phyloP scores from a whole-genome alignment of 2,113 vertebrate genomes.

The Tapirus terrestris region DNA sequence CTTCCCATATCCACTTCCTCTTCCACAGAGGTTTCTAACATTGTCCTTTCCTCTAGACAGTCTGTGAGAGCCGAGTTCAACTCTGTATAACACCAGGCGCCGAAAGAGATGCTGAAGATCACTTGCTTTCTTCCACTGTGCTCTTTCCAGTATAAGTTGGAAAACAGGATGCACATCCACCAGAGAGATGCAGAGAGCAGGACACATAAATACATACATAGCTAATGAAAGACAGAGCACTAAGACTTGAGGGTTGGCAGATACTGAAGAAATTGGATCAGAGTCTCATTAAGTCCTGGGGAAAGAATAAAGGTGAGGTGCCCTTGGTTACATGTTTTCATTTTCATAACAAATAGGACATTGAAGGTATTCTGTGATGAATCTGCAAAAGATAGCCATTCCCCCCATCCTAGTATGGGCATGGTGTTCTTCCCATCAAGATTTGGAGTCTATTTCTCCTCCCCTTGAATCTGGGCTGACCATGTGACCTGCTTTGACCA shows the following conservation, averaged over 20 bases:
- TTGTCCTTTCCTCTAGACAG: not conserved
- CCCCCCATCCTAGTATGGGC: not conserved
- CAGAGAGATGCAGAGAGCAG: not conserved
- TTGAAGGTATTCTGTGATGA: not conserved
- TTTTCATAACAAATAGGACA: not conserved
- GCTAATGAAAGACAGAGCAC: constrained; percentile 15
- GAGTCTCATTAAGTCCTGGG: not conserved
- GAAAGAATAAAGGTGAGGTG: not conserved
- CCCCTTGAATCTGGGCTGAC: not conserved
- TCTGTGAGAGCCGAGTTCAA: not conserved
- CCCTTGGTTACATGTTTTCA: constrained; percentile 26
- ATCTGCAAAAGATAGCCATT: not conserved
- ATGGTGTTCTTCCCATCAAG: not conserved
- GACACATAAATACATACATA: not conserved
- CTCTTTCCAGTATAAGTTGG: not conserved
- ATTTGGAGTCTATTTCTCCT: not conserved
- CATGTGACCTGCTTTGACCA: not conserved
- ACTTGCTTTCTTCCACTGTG: not conserved
- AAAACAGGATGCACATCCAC: not conserved
- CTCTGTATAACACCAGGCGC: not conserved
- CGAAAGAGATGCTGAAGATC: not conserved
- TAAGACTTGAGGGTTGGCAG: not conserved
- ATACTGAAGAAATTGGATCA: not conserved
- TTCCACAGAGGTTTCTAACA: not conserved
- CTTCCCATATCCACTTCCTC: not conserved